These are phyloP conservation scores for Andricus curvator DNA, from an alignment of 2,888 invertebrate species.

Conservation along the genomic window DNA sequence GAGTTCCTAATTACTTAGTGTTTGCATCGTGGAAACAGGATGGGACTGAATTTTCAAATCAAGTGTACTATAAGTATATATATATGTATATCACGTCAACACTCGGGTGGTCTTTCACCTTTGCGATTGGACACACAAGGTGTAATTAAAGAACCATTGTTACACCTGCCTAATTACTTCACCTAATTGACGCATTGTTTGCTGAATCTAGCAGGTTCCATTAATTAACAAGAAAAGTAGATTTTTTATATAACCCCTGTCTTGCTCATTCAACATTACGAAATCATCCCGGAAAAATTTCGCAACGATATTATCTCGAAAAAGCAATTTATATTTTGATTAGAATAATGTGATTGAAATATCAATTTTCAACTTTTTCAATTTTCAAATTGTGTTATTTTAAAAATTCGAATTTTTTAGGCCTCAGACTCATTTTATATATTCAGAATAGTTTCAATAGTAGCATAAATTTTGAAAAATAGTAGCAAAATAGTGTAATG, in stretches of 20 bases:
- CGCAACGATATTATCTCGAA: background rate
- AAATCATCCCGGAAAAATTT: background rate
- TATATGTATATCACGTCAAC: conserved; percentile 24
- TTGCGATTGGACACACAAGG: conserved; percentile 47
- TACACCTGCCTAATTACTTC: conserved; percentile 59
- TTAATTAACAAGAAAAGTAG: conserved; percentile 58
- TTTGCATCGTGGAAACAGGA: conserved; percentile 48
- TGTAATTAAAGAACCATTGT: conserved; percentile 57
- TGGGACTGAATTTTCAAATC: conserved; percentile 52
- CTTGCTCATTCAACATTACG: conserved; percentile 18
- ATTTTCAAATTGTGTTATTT: no score
- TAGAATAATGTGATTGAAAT: background rate
- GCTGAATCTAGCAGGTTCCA: conserved; percentile 46
- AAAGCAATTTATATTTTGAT: background rate
- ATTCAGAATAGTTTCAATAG: no score
- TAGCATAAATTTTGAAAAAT: no score
- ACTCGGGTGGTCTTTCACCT: conserved; percentile 42
- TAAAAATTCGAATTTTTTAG: no score
- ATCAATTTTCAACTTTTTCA: no score
- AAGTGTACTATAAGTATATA: conserved; percentile 15
- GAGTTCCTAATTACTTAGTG: conserved; percentile 45
- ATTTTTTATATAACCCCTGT: conserved; percentile 44
- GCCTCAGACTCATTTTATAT: no score
- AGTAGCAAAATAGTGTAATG: no score
- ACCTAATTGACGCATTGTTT: conserved; percentile 63